These are phyloP conservation scores for Cynopterus brachyotis DNA, from an alignment of 2,113 vertebrate genomes.

Conservation along the genomic window DNA sequence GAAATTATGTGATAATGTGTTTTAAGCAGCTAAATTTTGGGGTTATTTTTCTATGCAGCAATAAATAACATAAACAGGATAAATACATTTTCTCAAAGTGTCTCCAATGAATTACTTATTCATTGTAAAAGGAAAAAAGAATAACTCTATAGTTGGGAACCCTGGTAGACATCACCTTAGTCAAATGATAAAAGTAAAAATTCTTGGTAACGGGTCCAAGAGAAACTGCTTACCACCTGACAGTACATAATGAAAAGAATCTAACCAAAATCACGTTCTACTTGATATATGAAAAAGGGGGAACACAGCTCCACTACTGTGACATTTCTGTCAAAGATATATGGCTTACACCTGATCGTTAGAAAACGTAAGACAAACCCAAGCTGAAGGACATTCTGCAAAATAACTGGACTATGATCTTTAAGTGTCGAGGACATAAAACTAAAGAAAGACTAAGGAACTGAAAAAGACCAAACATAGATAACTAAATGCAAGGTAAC, in stretches of 20 bases:
- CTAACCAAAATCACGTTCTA: not conserved
- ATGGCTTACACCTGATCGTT: not conserved
- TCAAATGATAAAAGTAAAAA: not conserved
- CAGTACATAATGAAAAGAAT: not conserved
- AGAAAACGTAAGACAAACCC: not conserved
- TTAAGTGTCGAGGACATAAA: not conserved
- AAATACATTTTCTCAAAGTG: not conserved
- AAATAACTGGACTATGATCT: not conserved
- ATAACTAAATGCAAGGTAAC: not conserved
- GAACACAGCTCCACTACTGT: not conserved
- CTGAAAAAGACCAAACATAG: not conserved
- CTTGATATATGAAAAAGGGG: not conserved
- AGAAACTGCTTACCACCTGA: slow-evolving; percentile 18
- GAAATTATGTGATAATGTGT: not conserved
- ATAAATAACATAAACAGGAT: not conserved
- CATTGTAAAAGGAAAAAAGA: not conserved
- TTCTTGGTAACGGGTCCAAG: not conserved
- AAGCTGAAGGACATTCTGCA: not conserved
- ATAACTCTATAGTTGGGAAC: not conserved
- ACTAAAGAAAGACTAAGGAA: not conserved
- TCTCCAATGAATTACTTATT: not conserved
- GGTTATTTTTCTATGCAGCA: not conserved
- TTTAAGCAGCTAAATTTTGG: not conserved
- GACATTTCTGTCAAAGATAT: not conserved
- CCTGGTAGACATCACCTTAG: not conserved